phyloP scores from a whole-genome alignment of 2,797 vertebrate genomes.

The Gymnoscopelus microlampas region DNA sequence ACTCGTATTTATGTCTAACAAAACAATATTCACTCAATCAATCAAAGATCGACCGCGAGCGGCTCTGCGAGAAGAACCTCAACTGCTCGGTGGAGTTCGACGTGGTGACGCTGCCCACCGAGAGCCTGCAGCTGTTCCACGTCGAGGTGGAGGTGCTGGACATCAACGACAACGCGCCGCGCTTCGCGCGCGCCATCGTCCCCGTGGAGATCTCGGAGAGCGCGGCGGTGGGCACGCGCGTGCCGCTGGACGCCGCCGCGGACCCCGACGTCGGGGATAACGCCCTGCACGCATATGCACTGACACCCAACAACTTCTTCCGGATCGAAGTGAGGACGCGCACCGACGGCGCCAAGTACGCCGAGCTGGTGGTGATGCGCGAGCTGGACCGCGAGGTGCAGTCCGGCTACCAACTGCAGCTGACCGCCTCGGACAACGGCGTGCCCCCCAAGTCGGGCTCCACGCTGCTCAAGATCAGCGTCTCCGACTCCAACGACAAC shows the following conservation, averaged over 20 bases:
- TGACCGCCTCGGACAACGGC: constrained; percentile 93
- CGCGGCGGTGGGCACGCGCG: constrained; percentile 91
- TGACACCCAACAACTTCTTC: constrained; percentile 92
- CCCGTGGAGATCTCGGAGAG: constrained; percentile 97
- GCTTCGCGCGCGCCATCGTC: constrained; percentile 91
- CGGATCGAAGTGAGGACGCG: constrained; percentile 91
- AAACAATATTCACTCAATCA: too few relatives aligned
- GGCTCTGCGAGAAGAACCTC: constrained; percentile 93
- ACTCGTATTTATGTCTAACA: too few relatives aligned
- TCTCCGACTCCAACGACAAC: constrained; percentile 98
- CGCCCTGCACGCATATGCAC: constrained; percentile 90
- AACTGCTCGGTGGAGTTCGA: constrained; percentile 98
- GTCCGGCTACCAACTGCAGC: constrained; percentile 90
- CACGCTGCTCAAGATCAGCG: constrained; percentile 91
- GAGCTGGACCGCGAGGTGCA: constrained; percentile 93
- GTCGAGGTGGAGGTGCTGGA: constrained; percentile 96
- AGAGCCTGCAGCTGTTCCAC: constrained; percentile 94
- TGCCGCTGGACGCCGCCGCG: constrained; percentile 92
- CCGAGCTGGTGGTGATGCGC: constrained; percentile 91
- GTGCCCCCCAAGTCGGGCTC: constrained; percentile 91
- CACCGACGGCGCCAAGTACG: constrained; percentile 94
- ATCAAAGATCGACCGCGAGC: constrained; percentile 89
- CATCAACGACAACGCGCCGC: constrained; percentile 96
- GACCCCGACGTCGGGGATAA: constrained; percentile 96
- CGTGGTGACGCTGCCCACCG: constrained; percentile 94